Evolutionary conservation across 2,888 invertebrate species (phyloP), one percentile per base, ranked within the genome.

Genomic region (Salticus scenicus): DNA sequence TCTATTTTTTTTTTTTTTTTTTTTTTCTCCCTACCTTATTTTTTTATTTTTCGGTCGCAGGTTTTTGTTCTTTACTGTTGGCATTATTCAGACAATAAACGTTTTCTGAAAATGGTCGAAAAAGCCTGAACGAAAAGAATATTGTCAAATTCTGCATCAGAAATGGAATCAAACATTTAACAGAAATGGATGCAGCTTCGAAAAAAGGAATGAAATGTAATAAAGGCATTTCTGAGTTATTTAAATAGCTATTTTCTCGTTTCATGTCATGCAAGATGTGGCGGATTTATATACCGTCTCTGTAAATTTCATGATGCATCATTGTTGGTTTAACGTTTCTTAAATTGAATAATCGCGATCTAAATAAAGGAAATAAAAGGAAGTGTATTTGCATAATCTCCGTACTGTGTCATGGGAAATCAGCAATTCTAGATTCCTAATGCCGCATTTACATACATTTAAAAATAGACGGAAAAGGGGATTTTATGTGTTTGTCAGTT

Each of bases 91-190:
- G 24, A 1, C 24, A 20, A 24, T 57, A 57, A 57, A 57, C 57
- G 57, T 20, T 57, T 37, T 57, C 57, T 5, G 24, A 57, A 12
- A 57, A 17, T 12, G 47, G 47, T 10, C n/a, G n/a, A n/a, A 10
- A 24, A 4, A 24, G 57, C 24, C 2, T 17, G 42, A 24, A 4
- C 17, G 20, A 24, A 12, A 24, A 1, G 24, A 57, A n/a, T n/a
- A n/a, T n/a, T 57, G 57, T 57, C 57, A 57, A 24, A n/a, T 57
- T 57, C 24, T 57, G 57, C 57, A 57, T 57, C 57, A 24, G 57
- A 57, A 57, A 57, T 57, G 24, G 57, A 57, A 20, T 57, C 24
- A 24, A 57, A 57, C 57, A 24, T 57, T 57, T 57, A 57, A 57
- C 7, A 37, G 37, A 37, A 57, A 57, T 57, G 24, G 57, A 24